Conservation (phyloP, 2,113 vertebrate species). For the Gambusia holbrooki region DNA sequence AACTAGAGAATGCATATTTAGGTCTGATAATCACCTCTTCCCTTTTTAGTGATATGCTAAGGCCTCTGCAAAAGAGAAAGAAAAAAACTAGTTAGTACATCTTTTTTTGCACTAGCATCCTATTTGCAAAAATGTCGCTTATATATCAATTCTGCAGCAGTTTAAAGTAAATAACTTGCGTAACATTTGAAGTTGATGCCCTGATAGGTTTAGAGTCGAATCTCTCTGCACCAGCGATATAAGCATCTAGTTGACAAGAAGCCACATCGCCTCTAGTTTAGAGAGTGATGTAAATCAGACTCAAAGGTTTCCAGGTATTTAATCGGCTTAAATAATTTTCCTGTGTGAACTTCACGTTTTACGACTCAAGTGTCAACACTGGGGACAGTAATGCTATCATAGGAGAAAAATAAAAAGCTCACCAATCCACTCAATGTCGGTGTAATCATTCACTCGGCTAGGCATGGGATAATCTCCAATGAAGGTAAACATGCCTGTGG, state of each 20-base stretch:
- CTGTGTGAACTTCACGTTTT: slow-evolving; percentile 67
- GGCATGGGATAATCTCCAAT: slow-evolving; percentile 19
- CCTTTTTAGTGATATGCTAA: slow-evolving; percentile 50
- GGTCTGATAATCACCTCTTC: slow-evolving; percentile 62
- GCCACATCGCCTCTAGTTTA: slow-evolving; percentile 32
- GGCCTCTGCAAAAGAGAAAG: not conserved
- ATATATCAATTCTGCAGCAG: not conserved
- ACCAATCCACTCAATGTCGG: slow-evolving; percentile 44
- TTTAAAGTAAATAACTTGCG: slow-evolving; percentile 1
- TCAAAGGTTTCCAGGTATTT: slow-evolving; percentile 27
- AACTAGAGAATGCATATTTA: slow-evolving; percentile 73
- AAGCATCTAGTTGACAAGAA: slow-evolving; percentile 7
- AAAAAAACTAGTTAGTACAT: slow-evolving; percentile 13
- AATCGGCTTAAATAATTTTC: slow-evolving; percentile 55
- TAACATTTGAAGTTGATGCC: not conserved
- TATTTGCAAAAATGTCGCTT: not conserved
- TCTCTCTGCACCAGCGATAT: not conserved
- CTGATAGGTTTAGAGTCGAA: slow-evolving; percentile 7
- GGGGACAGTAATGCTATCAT: slow-evolving; percentile 42
- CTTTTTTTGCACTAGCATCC: slow-evolving; percentile 13
- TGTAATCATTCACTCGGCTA: slow-evolving; percentile 60
- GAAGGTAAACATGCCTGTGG: slow-evolving; percentile 37
- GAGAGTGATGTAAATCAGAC: slow-evolving; percentile 23
- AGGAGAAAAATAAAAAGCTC: slow-evolving; percentile 23
- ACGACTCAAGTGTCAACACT: slow-evolving; percentile 58